Conservation (phyloP, 2,113 vertebrate species). For the Halcyon malimbica region DNA sequence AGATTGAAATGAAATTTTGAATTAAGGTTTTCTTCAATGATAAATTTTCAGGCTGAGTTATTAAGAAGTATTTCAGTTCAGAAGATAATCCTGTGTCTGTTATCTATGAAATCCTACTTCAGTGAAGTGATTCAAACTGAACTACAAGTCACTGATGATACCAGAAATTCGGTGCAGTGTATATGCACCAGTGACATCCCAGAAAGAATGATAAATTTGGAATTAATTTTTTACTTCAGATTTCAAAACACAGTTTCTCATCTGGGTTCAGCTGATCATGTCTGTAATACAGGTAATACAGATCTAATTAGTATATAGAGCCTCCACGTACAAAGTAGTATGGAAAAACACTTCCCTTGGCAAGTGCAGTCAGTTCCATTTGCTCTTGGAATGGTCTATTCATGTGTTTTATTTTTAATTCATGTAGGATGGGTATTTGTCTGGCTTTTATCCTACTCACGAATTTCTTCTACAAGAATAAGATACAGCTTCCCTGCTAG, state of each 20-base stretch:
- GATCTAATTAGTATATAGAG: neutral
- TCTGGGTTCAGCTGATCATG: neutral
- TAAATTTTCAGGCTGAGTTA: neutral
- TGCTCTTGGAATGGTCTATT: neutral
- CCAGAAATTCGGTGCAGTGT: neutral
- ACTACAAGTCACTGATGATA: neutral
- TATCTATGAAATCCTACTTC: neutral
- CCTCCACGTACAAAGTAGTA: neutral
- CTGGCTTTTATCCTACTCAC: neutral
- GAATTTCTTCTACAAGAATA: neutral
- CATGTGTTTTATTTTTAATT: neutral
- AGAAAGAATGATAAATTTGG: neutral
- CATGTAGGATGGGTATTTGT: neutral
- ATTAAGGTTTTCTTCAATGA: neutral
- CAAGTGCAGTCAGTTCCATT: neutral
- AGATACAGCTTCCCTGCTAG: neutral
- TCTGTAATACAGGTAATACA: neutral
- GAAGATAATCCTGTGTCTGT: neutral
- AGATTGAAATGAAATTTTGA: neutral
- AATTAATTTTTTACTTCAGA: neutral
- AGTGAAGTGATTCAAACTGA: neutral
- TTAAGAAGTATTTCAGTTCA: neutral
- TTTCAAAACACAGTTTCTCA: neutral
- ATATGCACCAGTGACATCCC: neutral
- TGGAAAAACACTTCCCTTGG: neutral